A percentile compares a stretch with the other conserved stretches of the same genome.
Conservation (phyloP, 2,888 invertebrate genomes). For the Scaptomyza flava region DNA sequence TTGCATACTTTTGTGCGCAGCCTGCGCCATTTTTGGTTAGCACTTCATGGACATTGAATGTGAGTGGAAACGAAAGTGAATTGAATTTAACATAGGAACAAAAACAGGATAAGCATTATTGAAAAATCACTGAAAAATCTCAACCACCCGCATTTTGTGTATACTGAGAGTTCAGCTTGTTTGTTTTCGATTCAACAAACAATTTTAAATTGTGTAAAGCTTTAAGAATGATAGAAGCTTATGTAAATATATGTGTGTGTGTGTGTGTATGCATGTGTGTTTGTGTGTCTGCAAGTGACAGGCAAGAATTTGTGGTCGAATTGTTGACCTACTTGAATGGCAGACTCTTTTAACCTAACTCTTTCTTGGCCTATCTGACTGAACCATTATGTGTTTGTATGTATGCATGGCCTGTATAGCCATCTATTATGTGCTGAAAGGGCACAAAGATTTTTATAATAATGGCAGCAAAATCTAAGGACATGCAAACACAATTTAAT, state of each 20-base stretch:
- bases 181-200: not conserved
- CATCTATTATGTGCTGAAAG: slow-evolving; percentile 1
- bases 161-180: not conserved
- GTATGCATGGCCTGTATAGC: not conserved
- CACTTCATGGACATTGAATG: slow-evolving; percentile 17
- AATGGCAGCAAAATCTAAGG: slow-evolving; percentile 51
- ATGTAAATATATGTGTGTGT: not conserved
- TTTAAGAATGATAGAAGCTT: slow-evolving; percentile 8
- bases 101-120: slow-evolving; percentile 35
- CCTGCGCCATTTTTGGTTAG: slow-evolving; percentile 12
- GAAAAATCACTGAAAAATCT: slow-evolving; percentile 31
- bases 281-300: slow-evolving; percentile 14
- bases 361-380: slow-evolving; percentile 9
- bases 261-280: not conserved
- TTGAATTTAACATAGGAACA: slow-evolving; percentile 45
- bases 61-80: slow-evolving; percentile 30
- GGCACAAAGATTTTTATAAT: slow-evolving; percentile 52
- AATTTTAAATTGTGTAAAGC: slow-evolving; percentile 24
- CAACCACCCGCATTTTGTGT: not conserved
- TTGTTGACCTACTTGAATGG: slow-evolving; percentile 59
- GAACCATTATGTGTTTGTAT: slow-evolving; percentile 2
- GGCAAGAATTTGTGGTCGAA: slow-evolving; percentile 14
- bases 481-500: slow-evolving; percentile 36
- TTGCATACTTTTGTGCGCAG: slow-evolving; percentile 59
- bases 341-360: slow-evolving; percentile 38